Evolutionary conservation across 2,113 vertebrate species (phyloP).

Genomic region (Percopsis transmontana): DNA sequence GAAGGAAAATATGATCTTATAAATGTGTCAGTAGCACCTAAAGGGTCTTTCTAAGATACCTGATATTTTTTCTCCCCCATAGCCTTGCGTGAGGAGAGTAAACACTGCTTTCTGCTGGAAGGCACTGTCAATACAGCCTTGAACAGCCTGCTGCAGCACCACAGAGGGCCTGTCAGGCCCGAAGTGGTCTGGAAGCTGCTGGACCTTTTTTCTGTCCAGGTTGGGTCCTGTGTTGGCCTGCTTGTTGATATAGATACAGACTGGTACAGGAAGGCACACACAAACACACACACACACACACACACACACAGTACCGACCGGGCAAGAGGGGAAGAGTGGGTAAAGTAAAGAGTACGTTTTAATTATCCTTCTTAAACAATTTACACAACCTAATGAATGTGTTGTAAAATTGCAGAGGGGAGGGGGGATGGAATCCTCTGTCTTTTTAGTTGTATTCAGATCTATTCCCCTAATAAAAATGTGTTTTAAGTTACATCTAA

Average conservation of each 20-base stretch:
- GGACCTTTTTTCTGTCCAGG: constrained; percentile 91
- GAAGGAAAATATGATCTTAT: not conserved
- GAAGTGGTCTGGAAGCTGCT: constrained; percentile 92
- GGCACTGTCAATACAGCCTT: constrained; percentile 95
- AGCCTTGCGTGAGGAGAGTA: constrained; percentile 93
- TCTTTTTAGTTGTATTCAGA: no score
- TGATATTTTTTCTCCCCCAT: constrained; percentile 92
- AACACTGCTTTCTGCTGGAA: constrained; percentile 94
- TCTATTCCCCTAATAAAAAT: not conserved
- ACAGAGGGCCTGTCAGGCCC: constrained; percentile 87
- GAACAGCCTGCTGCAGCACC: constrained; percentile 92
- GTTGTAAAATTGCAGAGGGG: no score
- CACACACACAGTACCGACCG: constrained; percentile 2
- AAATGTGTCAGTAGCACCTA: constrained; percentile 43
- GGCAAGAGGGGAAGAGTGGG: not conserved
- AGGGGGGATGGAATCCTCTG: no score
- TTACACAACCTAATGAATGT: no score
- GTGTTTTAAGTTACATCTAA: not conserved
- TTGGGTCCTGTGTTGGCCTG: constrained; percentile 89
- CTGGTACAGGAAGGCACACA: constrained; percentile 66
- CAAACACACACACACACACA: not conserved
- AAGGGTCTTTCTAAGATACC: constrained; percentile 77
- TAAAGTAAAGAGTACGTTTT: not conserved
- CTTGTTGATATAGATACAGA: constrained; percentile 97
- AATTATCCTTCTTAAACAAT: not conserved